phyloP scores from a whole-genome alignment of 2,113 vertebrate genomes.

The Smithornis capensis region DNA sequence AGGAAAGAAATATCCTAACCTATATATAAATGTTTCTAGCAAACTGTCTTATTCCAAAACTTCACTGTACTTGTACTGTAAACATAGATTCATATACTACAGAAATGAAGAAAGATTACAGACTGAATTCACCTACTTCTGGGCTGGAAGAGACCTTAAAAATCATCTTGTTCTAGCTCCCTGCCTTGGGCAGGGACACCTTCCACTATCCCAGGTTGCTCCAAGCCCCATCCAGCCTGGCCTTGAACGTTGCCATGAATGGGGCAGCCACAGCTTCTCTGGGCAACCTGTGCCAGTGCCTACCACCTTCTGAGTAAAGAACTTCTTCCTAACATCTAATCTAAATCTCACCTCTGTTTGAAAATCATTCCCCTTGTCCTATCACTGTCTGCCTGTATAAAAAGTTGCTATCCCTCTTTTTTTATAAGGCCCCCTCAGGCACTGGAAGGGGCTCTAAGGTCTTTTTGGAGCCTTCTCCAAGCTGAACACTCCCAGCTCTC shows the following conservation, averaged over 20 bases:
- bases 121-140: background rate
- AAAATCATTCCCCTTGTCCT: background rate
- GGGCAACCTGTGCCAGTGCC: background rate
- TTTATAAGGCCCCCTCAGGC: background rate
- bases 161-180: background rate
- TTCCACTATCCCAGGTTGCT: background rate
- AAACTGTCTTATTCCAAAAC: background rate
- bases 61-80: background rate
- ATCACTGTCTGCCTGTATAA: background rate
- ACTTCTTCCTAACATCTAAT: background rate
- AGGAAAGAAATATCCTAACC: background rate
- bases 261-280: background rate
- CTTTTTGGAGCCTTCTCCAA: background rate
- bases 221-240: background rate
- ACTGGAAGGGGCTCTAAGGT: background rate
- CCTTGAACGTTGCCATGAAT: background rate
- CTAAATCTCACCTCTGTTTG: background rate
- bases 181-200: background rate
- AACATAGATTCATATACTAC: background rate
- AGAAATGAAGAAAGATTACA: background rate
- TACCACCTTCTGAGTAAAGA: background rate
- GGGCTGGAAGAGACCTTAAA: background rate
- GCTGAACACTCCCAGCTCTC: background rate
- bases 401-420: background rate
- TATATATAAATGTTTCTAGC: background rate